Conservation (phyloP, 1,140 invertebrate genomes). For the Cardiocondyla obscurior region DNA sequence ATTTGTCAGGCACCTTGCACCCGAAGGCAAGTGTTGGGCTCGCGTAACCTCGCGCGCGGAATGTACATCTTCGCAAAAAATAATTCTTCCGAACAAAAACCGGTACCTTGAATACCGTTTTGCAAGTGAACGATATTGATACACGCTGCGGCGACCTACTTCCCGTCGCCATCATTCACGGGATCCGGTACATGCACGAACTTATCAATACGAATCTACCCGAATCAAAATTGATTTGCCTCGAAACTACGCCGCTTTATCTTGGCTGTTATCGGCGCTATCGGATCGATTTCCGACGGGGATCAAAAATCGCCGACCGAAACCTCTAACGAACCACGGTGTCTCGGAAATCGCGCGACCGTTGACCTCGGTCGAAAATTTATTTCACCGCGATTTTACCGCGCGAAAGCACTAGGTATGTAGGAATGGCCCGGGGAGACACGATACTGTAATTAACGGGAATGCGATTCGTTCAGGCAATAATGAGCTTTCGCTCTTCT, state of each 20-base stretch:
- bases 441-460: slow-evolving; percentile 13
- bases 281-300: neutral
- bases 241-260: slow-evolving; percentile 22
- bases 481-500: neutral
- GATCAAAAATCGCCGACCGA: slow-evolving; percentile 15
- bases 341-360: neutral
- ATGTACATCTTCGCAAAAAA: neutral
- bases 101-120: slow-evolving; percentile 20
- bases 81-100: slow-evolving; percentile 12
- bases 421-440: neutral
- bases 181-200: neutral
- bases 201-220: slow-evolving; percentile 61
- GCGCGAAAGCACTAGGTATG: neutral
- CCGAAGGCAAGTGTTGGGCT: neutral
- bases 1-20: neutral
- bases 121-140: slow-evolving; percentile 38
- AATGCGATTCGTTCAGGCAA: neutral
- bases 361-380: neutral
- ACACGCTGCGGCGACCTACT: slow-evolving; percentile 26
- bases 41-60: neutral
- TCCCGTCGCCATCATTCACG: slow-evolving; percentile 43
- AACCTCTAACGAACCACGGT: neutral
- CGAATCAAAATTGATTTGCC: slow-evolving; percentile 56
- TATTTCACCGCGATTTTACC: neutral
- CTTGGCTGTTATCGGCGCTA: slow-evolving; percentile 47